Evolutionary conservation across 92 coral and sea anemone species (phyloP).

Genomic region (Siderastrea radians): DNA sequence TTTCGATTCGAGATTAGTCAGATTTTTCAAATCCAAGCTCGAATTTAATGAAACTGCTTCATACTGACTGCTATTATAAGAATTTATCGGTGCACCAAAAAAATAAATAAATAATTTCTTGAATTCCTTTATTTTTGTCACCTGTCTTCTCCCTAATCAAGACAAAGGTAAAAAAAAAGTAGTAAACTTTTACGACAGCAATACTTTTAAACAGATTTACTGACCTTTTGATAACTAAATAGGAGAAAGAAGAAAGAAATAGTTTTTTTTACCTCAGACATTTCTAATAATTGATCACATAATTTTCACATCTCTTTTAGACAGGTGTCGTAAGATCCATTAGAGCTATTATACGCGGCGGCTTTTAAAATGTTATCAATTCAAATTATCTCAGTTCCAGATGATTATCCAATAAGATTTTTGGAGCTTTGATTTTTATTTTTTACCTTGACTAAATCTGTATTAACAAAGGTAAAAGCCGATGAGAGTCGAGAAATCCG

Average conservation of each 20-base stretch:
- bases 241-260: neutral
- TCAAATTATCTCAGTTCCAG: neutral
- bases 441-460: neutral
- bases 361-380: constrained; percentile 19
- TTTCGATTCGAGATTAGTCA: too few species aligned
- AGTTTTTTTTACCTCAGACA: neutral
- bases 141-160: neutral
- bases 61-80: neutral
- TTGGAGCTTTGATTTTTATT: neutral
- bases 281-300: neutral
- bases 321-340: neutral
- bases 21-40: neutral
- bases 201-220: neutral
- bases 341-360: neutral
- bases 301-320: neutral
- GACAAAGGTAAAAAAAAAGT: neutral
- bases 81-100: too few species aligned
- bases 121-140: neutral
- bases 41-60: neutral
- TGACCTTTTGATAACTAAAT: neutral
- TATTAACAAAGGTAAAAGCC: neutral
- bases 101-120: too few species aligned
- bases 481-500: neutral
- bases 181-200: neutral
- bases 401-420: neutral